Percentiles rank a stretch among this genome's conserved stretches.
phyloP scores from a whole-genome alignment of 2,888 invertebrate genomes.

The Volucella inanis region DNA sequence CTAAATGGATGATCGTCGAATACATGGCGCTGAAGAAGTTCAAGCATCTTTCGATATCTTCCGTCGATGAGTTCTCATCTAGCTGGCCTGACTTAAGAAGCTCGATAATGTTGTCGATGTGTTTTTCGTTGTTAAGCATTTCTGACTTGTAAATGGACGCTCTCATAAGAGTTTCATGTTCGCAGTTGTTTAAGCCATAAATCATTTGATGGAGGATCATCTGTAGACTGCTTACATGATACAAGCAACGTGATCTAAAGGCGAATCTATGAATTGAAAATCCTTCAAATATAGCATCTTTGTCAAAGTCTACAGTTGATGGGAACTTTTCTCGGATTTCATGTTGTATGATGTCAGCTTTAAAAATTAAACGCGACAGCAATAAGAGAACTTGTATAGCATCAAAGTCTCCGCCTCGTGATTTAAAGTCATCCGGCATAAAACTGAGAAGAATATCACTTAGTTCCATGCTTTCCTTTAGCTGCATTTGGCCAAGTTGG shows the following conservation, averaged over 20 bases:
- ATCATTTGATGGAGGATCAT: constrained; percentile 88
- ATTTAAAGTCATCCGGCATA: constrained; percentile 97
- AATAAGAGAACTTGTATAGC: constrained; percentile 93
- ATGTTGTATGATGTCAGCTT: constrained; percentile 93
- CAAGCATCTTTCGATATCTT: constrained; percentile 92
- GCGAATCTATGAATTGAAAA: constrained; percentile 95
- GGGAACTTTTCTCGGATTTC: constrained; percentile 95
- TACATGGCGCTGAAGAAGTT: constrained; percentile 92
- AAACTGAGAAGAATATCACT: constrained; percentile 95
- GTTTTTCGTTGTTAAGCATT: constrained; percentile 94
- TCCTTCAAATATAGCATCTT: constrained; percentile 89
- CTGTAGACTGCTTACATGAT: constrained; percentile 90
- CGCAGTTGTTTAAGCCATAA: constrained; percentile 90
- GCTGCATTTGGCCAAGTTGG: constrained; percentile 93
- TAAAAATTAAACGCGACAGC: constrained; percentile 92
- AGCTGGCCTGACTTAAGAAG: constrained; percentile 94
- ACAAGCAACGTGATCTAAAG: constrained; percentile 90
- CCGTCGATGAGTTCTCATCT: constrained; percentile 96
- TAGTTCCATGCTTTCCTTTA: constrained; percentile 92
- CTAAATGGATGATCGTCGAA: constrained; percentile 89
- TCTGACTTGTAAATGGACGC: constrained; percentile 94
- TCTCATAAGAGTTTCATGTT: constrained; percentile 91
- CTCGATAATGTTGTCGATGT: constrained; percentile 93
- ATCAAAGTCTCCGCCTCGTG: constrained; percentile 92
- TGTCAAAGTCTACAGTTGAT: constrained; percentile 89